Evolutionary conservation across 2,888 invertebrate species (phyloP).

Genomic region (Ophion ventricosus): DNA sequence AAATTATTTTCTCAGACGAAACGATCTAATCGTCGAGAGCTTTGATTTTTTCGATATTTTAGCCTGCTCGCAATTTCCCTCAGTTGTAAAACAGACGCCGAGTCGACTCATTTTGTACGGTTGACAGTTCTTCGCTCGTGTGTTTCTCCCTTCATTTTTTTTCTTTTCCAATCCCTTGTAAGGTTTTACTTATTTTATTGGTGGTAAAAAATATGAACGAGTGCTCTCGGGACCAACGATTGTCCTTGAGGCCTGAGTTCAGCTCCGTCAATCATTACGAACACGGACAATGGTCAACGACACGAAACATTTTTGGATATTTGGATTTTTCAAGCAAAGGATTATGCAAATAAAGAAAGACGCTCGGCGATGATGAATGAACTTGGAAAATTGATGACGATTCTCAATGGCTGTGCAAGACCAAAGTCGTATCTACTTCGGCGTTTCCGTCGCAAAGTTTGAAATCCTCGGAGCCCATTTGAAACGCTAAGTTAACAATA

Average conservation of each 20-base stretch:
- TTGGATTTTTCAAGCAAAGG: too few relatives aligned
- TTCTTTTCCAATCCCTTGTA: neutral
- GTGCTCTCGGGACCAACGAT: too few relatives aligned
- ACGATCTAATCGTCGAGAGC: neutral
- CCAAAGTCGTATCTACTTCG: neutral
- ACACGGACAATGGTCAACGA: too few relatives aligned
- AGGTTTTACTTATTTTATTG: neutral
- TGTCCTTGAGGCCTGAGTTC: too few relatives aligned
- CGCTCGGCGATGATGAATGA: too few relatives aligned
- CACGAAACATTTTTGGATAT: too few relatives aligned
- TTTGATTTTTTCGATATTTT: neutral
- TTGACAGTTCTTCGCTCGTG: neutral
- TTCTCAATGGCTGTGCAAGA: neutral
- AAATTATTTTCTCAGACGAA: neutral
- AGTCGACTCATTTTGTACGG: neutral
- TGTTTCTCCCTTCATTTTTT: constrained; percentile 49
- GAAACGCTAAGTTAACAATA: neutral
- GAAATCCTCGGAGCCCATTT: neutral
- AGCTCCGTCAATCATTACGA: too few relatives aligned
- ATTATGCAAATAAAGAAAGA: too few relatives aligned
- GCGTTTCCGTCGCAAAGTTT: neutral
- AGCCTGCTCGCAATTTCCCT: neutral
- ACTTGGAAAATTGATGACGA: neutral
- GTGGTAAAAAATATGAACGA: neutral
- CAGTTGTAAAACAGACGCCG: neutral